Evolutionary conservation across 2,113 vertebrate species (phyloP).

Genomic region (Paradisaea rubra): DNA sequence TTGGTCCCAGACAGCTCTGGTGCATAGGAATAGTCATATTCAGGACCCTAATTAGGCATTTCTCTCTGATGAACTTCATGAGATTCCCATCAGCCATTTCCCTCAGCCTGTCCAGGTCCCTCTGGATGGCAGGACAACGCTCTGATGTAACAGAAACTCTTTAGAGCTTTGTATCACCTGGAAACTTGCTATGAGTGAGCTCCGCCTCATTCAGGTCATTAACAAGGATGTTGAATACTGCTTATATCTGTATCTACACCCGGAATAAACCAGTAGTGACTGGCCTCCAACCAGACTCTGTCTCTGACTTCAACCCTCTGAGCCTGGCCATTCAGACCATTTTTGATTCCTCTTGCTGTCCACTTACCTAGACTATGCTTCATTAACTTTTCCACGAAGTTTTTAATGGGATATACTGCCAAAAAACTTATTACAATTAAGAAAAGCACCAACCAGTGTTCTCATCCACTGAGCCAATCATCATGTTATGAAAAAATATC

Average conservation of each 20-base stretch:
- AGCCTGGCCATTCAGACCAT: neutral
- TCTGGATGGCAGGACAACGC: neutral
- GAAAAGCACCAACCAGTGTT: neutral
- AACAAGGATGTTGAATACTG: neutral
- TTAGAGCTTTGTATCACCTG: neutral
- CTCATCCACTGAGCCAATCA: neutral
- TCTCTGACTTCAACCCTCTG: neutral
- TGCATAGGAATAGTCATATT: neutral
- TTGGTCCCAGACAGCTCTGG: neutral
- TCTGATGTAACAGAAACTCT: neutral
- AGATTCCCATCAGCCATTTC: neutral
- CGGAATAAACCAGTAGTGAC: neutral
- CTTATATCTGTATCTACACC: neutral
- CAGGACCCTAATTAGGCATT: neutral
- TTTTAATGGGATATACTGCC: neutral
- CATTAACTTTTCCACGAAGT: neutral
- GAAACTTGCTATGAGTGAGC: neutral
- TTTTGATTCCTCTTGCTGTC: neutral
- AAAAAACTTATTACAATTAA: neutral
- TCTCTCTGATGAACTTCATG: neutral
- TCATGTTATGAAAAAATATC: neutral
- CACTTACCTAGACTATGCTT: neutral
- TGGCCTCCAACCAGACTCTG: neutral
- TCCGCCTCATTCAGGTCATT: neutral
- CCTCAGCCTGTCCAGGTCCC: neutral